phyloP scores from a whole-genome alignment of 2,888 invertebrate species.

The Chirona hameri region DNA sequence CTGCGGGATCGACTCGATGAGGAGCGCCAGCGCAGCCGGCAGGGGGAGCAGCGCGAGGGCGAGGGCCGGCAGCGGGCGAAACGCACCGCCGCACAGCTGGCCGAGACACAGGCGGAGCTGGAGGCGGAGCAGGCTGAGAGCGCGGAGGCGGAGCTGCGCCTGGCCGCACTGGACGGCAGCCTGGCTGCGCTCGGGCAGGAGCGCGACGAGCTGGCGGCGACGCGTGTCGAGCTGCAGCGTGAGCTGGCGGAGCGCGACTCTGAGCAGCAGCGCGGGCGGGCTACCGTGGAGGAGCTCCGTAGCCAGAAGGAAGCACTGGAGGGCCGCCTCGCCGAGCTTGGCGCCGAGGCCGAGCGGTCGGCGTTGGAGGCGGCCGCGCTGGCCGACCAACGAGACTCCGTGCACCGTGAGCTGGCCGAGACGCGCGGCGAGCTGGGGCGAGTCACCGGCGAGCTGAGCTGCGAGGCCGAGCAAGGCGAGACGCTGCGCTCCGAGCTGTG shows the following conservation, averaged over 20 bases:
- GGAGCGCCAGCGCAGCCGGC: not conserved
- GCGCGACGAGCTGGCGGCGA: conserved; percentile 2
- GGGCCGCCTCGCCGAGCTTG: not conserved
- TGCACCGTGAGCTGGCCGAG: not conserved
- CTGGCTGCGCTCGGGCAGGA: conserved; percentile 7
- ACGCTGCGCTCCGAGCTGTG: not conserved
- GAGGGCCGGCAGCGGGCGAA: not conserved
- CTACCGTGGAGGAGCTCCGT: not conserved
- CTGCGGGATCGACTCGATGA: not conserved
- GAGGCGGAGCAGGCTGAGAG: not conserved
- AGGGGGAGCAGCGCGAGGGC: not conserved
- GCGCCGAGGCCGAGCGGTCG: conserved; percentile 4
- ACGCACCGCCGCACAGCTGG: not conserved
- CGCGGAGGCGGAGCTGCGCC: not conserved
- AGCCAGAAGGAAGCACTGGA: not conserved
- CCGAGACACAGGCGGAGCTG: not conserved
- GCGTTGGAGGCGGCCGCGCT: not conserved
- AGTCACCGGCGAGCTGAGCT: not conserved
- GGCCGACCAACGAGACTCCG: not conserved
- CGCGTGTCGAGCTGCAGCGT: not conserved
- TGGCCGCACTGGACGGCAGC: conserved; percentile 5
- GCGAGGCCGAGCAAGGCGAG: not conserved
- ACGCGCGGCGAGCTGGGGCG: not conserved
- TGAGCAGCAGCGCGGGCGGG: not conserved
- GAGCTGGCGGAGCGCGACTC: not conserved